Evolutionary conservation across 2,888 invertebrate species (phyloP), one percentile per base, ranked within the genome.

Genomic region (Napeogenes sylphis): DNA sequence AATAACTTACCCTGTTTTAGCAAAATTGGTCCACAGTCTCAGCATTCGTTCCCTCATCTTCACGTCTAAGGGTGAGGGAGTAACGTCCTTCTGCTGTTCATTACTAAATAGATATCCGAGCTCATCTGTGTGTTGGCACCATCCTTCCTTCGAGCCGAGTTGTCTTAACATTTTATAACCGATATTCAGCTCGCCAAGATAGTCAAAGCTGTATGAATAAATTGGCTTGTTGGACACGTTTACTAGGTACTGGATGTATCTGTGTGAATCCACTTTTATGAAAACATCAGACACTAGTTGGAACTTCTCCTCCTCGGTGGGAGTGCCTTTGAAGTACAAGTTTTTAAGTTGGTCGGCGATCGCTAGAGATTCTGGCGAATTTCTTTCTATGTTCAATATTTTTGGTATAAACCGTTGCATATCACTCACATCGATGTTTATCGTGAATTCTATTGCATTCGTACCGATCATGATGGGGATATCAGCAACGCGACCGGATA

Each of bases 11-110:
- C 91, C 89, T 68, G 78, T 73, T 74, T 90, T 91, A 32, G 90
- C 88, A 59, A 91, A 91, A 74, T 91, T 91, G 4, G 90, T 89
- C 88, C 90, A 90, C 2, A 91, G 73, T 45, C 83, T 72, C 33
- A 90, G 65, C 81, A 90, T 82, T 56, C 84, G 73, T 70, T 90
- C 90, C 71, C 89, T 82, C 77, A 82, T 83, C 70, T 84, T 85
- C 5, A 82, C 14, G 74, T 90, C 90, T 66, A 82, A 76, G 5
- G 81, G 68, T 10, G 84, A 82, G 0, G 84, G 82, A 65, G 81
- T 81, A 33, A 82, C 76, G 6, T 80, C 81, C 38, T 80, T 80
- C 73, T 81, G 80, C 5, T 76, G 67, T 6, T 83, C 82, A 67
- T 79, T 84, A 68, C 73, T 85, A 75, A 90, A 90, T 21, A 90